Percentiles rank a stretch among this genome's conserved stretches.
phyloP scores from a whole-genome alignment of 2,113 vertebrate genomes.

The Menura novaehollandiae region DNA sequence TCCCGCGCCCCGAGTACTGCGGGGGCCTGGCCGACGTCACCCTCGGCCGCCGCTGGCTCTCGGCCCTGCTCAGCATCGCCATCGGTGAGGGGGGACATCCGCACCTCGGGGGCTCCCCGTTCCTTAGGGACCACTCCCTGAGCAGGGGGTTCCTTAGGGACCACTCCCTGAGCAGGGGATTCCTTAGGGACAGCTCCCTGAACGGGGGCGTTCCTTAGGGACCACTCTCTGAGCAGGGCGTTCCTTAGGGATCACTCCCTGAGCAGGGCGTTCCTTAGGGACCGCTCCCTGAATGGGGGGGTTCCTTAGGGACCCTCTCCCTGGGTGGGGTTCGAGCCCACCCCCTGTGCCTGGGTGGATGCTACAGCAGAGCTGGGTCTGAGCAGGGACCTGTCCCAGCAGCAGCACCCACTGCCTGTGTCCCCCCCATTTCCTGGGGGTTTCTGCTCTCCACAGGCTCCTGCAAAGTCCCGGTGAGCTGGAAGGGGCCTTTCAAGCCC shows the following conservation, averaged over 20 bases:
- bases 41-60: conserved; percentile 52
- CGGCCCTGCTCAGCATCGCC: conserved; percentile 36
- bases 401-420: accelerated
- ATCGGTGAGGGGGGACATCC: conserved; percentile 55
- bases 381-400: background rate
- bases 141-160: background rate
- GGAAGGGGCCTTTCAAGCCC: conserved; percentile 69
- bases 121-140: background rate
- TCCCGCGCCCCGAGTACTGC: conserved; percentile 69
- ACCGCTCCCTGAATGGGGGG: too few relatives aligned
- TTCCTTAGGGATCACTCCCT: background rate
- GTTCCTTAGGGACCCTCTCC: too few relatives aligned
- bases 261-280: too few relatives aligned
- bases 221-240: too few relatives aligned
- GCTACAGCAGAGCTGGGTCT: background rate
- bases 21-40: conserved; percentile 21
- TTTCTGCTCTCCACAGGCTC: conserved; percentile 24
- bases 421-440: background rate
- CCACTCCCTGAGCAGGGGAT: background rate
- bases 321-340: too few relatives aligned
- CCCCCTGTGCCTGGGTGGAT: too few relatives aligned
- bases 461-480: conserved; percentile 66
- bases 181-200: background rate
- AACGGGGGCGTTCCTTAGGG: too few relatives aligned
- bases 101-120: background rate